These are phyloP conservation scores for Hylaeus volcanicus DNA, from an alignment of 1,140 invertebrate genomes.

Conservation along the genomic window DNA sequence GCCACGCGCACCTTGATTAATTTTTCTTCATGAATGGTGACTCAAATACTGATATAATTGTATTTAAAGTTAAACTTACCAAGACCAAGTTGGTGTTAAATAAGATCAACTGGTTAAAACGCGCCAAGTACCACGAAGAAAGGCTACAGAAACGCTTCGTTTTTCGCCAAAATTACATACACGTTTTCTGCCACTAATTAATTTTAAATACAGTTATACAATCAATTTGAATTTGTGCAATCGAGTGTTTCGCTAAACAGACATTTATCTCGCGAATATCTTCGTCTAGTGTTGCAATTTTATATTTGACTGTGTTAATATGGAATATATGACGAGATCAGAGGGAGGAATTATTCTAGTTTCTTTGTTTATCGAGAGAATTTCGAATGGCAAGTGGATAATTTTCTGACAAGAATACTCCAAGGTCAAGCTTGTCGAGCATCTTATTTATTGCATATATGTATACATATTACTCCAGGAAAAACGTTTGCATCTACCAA, in stretches of 20 bases:
- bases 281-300: neutral
- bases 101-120: too few relatives aligned
- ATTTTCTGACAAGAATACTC: conserved; percentile 17
- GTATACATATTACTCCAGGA: neutral
- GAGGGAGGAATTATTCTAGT: neutral
- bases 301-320: neutral
- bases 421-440: conserved; percentile 47
- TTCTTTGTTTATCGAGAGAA: neutral
- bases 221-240: too few relatives aligned
- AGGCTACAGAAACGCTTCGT: too few relatives aligned
- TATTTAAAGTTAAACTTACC: too few relatives aligned
- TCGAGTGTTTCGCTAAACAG: neutral
- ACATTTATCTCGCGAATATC: neutral
- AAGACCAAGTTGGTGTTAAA: too few relatives aligned
- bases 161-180: too few relatives aligned
- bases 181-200: too few relatives aligned
- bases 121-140: too few relatives aligned
- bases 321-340: neutral
- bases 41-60: too few relatives aligned
- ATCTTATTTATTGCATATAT: conserved; percentile 41
- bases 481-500: neutral
- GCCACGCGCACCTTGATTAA: too few relatives aligned
- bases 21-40: too few relatives aligned
- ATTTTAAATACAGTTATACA: too few relatives aligned
- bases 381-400: neutral